Percentiles rank a stretch among this genome's conserved stretches.
Evolutionary conservation across 2,113 vertebrate species (phyloP).

Genomic region (Lepidiolamprologus cunningtoni): DNA sequence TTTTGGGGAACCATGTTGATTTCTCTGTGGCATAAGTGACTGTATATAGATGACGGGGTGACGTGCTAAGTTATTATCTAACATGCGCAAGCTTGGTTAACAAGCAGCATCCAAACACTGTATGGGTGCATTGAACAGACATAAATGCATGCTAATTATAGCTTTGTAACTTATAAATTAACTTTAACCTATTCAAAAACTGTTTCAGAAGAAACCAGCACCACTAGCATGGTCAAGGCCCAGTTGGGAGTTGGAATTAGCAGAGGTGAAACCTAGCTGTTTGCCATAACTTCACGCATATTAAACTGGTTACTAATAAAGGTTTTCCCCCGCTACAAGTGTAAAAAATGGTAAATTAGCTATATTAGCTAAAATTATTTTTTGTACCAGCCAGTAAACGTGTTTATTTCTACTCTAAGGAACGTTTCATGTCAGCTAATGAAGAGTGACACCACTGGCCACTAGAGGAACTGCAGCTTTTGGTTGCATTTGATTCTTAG

Average conservation of each 20-base stretch:
- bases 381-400: not conserved
- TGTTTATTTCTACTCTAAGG: not conserved
- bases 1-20: not conserved
- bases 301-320: not conserved
- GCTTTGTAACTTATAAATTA: not conserved
- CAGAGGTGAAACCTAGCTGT: not conserved
- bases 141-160: not conserved
- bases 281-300: not conserved
- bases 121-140: not conserved
- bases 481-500: not conserved
- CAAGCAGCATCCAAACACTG: not conserved
- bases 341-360: not conserved
- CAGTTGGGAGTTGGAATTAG: not conserved
- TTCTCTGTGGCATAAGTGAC: not conserved
- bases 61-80: not conserved
- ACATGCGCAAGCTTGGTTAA: not conserved
- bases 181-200: not conserved
- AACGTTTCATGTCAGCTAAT: not conserved
- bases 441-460: not conserved
- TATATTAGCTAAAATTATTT: not conserved
- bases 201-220: not conserved
- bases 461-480: not conserved
- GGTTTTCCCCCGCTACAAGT: not conserved
- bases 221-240: not conserved
- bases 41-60: not conserved